Conservation (phyloP, 1,140 invertebrate species). For the Drosophila navojoa region DNA sequence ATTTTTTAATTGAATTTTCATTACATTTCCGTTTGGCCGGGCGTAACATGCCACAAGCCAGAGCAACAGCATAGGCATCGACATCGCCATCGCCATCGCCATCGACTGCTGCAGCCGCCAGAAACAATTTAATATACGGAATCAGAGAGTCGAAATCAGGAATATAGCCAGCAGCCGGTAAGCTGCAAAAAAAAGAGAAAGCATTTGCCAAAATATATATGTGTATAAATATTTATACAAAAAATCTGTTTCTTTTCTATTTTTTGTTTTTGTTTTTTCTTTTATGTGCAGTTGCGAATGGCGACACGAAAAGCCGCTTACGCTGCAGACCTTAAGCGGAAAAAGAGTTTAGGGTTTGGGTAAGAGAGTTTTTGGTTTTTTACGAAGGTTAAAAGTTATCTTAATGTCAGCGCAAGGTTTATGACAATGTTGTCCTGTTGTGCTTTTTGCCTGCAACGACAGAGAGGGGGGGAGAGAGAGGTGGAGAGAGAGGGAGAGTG, state of each 20-base stretch:
- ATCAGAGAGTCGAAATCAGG: constrained; percentile 4
- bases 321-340: constrained; percentile 50
- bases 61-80: constrained; percentile 6
- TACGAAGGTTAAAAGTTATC: constrained; percentile 80
- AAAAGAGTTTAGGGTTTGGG: not conserved
- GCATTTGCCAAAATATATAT: constrained; percentile 46
- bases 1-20: constrained; percentile 82
- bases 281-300: constrained; percentile 54
- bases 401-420: constrained; percentile 72
- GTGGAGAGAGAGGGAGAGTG: not conserved
- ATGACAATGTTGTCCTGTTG: constrained; percentile 64
- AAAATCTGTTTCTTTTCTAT: constrained; percentile 30
- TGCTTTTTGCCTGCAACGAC: constrained; percentile 38
- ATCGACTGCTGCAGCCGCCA: constrained; percentile 32
- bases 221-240: constrained; percentile 36
- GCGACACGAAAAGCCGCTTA: constrained; percentile 75
- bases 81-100: constrained; percentile 13
- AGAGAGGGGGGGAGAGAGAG: too few species aligned
- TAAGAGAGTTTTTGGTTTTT: constrained; percentile 39
- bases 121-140: constrained; percentile 28
- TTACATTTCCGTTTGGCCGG: constrained; percentile 77
- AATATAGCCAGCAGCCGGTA: constrained; percentile 14
- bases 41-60: constrained; percentile 34
- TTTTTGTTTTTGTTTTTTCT: not conserved
- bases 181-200: constrained; percentile 44